These are phyloP conservation scores for Lepilemur ruficaudatus DNA, from an alignment of 2,797 vertebrate genomes.

Conservation along the genomic window DNA sequence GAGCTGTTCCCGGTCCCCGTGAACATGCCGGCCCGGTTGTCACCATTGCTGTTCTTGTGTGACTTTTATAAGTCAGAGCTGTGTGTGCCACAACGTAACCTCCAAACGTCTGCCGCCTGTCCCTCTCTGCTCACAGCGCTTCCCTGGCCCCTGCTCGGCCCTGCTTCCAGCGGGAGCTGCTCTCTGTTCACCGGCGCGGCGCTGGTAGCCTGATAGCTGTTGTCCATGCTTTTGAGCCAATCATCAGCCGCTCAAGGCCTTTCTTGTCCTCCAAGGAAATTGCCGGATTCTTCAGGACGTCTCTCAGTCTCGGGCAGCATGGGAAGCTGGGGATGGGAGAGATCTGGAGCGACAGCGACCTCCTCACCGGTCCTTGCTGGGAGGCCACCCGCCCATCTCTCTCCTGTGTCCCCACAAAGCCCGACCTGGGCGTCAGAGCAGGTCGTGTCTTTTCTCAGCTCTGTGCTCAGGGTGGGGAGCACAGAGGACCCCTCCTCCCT, in stretches of 20 bases:
- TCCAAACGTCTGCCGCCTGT: rapidly evolving
- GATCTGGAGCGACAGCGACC: rapidly evolving
- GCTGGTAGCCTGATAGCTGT: rapidly evolving
- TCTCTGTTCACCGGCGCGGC: too few relatives aligned
- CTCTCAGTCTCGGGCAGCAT: rapidly evolving
- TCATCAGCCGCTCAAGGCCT: too few relatives aligned
- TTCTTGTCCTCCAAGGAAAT: not conserved
- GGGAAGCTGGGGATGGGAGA: not conserved
- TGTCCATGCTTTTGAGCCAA: not conserved
- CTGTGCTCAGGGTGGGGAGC: not conserved
- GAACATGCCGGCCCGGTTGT: rapidly evolving
- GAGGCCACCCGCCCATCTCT: rapidly evolving
- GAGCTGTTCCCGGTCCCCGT: rapidly evolving
- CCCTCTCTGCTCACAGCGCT: rapidly evolving
- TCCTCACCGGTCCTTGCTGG: rapidly evolving
- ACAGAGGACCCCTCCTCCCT: too few relatives aligned
- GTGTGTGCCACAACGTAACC: not conserved
- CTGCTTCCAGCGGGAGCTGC: rapidly evolving
- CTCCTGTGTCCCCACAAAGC: too few relatives aligned
- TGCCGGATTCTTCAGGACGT: not conserved
- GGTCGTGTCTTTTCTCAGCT: too few relatives aligned
- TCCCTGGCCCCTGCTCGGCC: rapidly evolving
- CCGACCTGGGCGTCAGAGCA: rapidly evolving
- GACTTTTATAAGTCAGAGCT: not conserved
- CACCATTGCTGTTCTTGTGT: rapidly evolving